Conservation (phyloP, 2,797 vertebrate species). For the Urocyon cinereoargenteus region DNA sequence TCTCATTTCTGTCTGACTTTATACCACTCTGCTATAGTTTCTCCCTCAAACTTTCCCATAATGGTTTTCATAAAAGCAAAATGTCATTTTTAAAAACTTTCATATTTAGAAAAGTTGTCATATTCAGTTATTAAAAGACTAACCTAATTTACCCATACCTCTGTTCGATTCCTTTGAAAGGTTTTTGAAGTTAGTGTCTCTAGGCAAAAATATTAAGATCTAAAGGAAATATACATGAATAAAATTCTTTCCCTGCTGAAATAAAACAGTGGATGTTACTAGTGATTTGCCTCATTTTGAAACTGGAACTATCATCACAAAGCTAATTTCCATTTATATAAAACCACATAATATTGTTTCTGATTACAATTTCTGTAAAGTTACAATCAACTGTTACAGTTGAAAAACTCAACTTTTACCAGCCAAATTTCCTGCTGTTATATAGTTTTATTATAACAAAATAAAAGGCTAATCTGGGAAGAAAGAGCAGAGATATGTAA, state of each 20-base stretch:
- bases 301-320: constrained; percentile 72
- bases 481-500: constrained; percentile 23
- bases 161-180: constrained; percentile 73
- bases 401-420: constrained; percentile 61
- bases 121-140: constrained; percentile 63
- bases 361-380: constrained; percentile 73
- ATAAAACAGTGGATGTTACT: constrained; percentile 82
- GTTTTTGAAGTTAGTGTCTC: constrained; percentile 83
- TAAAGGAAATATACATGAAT: constrained; percentile 82
- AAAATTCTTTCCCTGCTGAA: constrained; percentile 81
- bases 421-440: constrained; percentile 44
- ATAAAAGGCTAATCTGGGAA: background rate
- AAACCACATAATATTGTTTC: constrained; percentile 71
- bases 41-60: background rate
- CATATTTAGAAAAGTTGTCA: constrained; percentile 56
- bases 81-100: constrained; percentile 47
- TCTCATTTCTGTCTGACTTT: background rate
- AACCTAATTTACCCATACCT: constrained; percentile 74
- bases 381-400: constrained; percentile 71
- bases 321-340: constrained; percentile 75
- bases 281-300: constrained; percentile 80
- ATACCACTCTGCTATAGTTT: background rate
- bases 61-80: constrained; percentile 27
- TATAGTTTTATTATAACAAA: constrained; percentile 64
- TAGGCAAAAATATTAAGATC: constrained; percentile 80